Conservation (phyloP, 1,140 invertebrate genomes). For the Aphaenogaster rudis region DNA sequence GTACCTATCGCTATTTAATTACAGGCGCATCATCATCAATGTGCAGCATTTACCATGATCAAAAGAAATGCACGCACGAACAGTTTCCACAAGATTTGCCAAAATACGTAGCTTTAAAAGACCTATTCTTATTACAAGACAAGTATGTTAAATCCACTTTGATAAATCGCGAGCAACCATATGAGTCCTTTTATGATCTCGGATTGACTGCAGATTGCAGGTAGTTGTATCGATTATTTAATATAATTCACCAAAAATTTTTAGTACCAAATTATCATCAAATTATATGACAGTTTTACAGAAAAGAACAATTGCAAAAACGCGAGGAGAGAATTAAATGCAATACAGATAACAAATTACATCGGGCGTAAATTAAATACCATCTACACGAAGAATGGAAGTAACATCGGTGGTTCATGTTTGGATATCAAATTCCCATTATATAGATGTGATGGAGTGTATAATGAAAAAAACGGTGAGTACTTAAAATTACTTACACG, state of each 20-base stretch:
- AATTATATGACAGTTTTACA: constrained; percentile 35
- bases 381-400: constrained; percentile 48
- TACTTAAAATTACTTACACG: neutral
- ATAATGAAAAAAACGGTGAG: constrained; percentile 41
- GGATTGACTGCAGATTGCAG: constrained; percentile 33
- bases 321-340: constrained; percentile 28
- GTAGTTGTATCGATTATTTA: constrained; percentile 49
- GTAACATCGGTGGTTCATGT: constrained; percentile 63
- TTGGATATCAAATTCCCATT: constrained; percentile 33
- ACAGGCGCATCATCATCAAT: constrained; percentile 61
- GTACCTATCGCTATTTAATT: constrained; percentile 51
- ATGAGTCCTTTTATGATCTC: constrained; percentile 34
- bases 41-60: constrained; percentile 46
- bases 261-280: constrained; percentile 3
- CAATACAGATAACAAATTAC: constrained; percentile 57
- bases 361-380: constrained; percentile 23
- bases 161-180: constrained; percentile 46
- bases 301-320: constrained; percentile 35
- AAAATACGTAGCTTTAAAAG: constrained; percentile 80
- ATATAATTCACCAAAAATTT: neutral
- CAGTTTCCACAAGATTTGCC: constrained; percentile 67
- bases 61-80: constrained; percentile 61
- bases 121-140: constrained; percentile 76
- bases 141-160: constrained; percentile 30
- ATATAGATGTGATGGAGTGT: neutral